Conservation (phyloP, 2,888 invertebrate species). For the Dolichopus griseipennis region DNA sequence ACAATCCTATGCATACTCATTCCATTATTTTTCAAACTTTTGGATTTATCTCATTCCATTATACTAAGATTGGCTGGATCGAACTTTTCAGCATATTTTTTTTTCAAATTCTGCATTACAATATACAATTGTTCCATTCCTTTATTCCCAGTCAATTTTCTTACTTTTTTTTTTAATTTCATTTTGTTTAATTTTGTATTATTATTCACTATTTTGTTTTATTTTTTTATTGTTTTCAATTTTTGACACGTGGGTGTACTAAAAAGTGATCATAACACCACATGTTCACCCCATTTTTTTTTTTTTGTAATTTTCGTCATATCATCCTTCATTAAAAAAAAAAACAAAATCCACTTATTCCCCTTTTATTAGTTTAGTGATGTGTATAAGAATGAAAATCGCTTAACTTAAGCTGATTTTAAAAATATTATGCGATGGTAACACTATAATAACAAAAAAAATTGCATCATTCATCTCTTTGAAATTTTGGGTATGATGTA, state of each 20-base stretch:
- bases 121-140: background rate
- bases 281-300: constrained; percentile 13
- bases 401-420: too few species aligned
- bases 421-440: background rate
- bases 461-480: background rate
- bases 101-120: background rate
- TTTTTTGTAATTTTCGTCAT: background rate
- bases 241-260: constrained; percentile 15
- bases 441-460: background rate
- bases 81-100: background rate
- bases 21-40: background rate
- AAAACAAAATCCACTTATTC: too few species aligned
- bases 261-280: constrained; percentile 21
- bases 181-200: background rate
- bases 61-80: background rate
- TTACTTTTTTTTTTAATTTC: background rate
- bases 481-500: too few species aligned
- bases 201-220: background rate
- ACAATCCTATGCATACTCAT: background rate
- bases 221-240: background rate
- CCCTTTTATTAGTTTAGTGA: too few species aligned
- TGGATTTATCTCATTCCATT: background rate
- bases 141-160: background rate
- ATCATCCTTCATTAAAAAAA: background rate
- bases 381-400: too few species aligned